Evolutionary conservation across 35 echinoderm and acorn worm genomes (phyloP).

Genomic region (Amphiura filiformis): DNA sequence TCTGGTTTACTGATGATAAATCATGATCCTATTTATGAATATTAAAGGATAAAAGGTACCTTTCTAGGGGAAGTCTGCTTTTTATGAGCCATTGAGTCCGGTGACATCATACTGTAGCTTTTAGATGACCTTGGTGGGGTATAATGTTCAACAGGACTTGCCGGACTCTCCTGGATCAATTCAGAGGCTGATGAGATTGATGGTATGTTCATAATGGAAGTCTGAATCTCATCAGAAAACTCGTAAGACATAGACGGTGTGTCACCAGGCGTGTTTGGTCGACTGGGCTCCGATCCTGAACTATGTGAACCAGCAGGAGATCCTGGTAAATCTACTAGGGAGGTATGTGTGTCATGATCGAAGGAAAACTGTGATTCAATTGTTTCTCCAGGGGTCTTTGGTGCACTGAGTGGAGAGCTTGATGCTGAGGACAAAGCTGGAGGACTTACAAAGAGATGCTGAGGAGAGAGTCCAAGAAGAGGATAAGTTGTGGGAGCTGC

Average conservation of each 20-base stretch:
- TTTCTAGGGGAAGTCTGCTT: background rate
- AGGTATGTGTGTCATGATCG: background rate
- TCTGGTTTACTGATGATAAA: no score
- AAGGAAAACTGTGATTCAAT: background rate
- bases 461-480: background rate
- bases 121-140: background rate
- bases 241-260: background rate
- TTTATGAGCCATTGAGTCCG: no score
- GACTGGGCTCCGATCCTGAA: background rate
- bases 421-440: background rate
- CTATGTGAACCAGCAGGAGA: background rate
- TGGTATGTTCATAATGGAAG: conserved; percentile 5
- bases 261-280: background rate
- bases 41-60: background rate
- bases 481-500: background rate
- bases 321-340: background rate
- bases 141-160: background rate
- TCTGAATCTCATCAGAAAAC: background rate
- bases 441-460: background rate
- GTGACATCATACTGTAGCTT: background rate
- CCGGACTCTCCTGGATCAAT: background rate
- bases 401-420: background rate
- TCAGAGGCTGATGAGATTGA: background rate
- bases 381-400: background rate
- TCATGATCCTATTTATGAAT: no score